A percentile compares a stretch with the other conserved stretches of the same genome.
These are phyloP conservation scores for Acleris literana DNA, from an alignment of 2,888 invertebrate species.

Conservation along the genomic window DNA sequence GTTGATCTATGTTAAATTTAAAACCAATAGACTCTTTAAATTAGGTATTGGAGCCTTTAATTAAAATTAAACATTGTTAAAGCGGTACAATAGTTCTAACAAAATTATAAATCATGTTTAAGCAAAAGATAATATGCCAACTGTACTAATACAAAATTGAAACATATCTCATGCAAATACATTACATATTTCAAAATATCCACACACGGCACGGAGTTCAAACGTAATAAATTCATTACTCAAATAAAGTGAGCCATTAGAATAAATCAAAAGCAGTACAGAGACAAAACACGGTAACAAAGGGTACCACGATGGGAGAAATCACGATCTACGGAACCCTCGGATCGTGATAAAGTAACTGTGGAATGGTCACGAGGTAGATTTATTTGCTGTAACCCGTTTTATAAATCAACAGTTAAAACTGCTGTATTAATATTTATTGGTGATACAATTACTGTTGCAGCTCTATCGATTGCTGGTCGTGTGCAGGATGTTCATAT, in stretches of 20 bases:
- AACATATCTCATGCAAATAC: neutral
- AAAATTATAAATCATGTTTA: neutral
- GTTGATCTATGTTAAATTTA: neutral
- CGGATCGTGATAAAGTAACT: conserved; percentile 40
- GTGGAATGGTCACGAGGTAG: conserved; percentile 39
- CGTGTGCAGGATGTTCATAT: neutral
- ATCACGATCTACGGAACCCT: conserved; percentile 39
- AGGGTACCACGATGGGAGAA: conserved; percentile 37
- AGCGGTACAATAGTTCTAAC: too few species aligned
- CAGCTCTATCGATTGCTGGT: conserved; percentile 20
- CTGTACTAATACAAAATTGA: neutral
- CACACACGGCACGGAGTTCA: conserved; percentile 18
- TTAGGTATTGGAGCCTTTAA: too few species aligned
- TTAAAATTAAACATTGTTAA: too few species aligned
- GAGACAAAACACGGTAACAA: conserved; percentile 40
- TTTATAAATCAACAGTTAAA: conserved; percentile 41
- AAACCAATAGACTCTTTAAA: neutral
- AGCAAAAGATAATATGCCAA: neutral
- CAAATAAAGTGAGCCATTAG: conserved; percentile 37
- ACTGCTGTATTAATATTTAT: conserved; percentile 39
- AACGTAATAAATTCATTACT: conserved; percentile 40
- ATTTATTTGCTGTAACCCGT: conserved; percentile 40
- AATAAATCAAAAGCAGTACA: conserved; percentile 39
- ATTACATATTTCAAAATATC: conserved; percentile 5
- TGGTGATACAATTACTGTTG: conserved; percentile 37